Evolutionary conservation across 1,140 invertebrate genomes (phyloP).

Genomic region (Mylabris phalerata): DNA sequence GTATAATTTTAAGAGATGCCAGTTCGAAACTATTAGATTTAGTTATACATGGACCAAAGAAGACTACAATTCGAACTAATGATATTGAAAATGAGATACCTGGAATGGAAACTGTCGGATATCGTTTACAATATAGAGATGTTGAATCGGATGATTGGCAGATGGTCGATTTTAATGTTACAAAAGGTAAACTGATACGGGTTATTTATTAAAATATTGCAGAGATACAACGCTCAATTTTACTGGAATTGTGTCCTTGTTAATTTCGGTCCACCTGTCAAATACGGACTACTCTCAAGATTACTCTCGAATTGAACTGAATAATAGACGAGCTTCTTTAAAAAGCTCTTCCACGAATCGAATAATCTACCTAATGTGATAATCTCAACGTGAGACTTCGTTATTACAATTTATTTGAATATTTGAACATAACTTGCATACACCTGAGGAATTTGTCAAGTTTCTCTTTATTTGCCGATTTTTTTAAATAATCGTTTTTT

Average conservation of each 20-base stretch:
- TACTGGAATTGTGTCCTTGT: too few relatives aligned
- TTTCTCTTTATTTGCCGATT: too few relatives aligned
- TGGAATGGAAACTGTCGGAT: constrained; percentile 24
- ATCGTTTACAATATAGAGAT: constrained; percentile 24
- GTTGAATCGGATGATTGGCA: constrained; percentile 21
- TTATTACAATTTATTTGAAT: too few relatives aligned
- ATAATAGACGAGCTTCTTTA: too few relatives aligned
- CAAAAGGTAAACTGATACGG: constrained; percentile 17
- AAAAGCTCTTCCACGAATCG: too few relatives aligned
- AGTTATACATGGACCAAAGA: constrained; percentile 31
- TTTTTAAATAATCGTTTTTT: neutral
- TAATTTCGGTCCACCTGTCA: too few relatives aligned
- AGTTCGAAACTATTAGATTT: constrained; percentile 44
- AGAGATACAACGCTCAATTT: neutral
- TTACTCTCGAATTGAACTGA: too few relatives aligned
- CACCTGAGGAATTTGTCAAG: too few relatives aligned
- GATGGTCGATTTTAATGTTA: constrained; percentile 20
- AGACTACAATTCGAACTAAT: neutral
- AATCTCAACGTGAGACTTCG: too few relatives aligned
- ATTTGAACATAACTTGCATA: too few relatives aligned
- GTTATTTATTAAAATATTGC: neutral
- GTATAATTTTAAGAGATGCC: constrained; percentile 37
- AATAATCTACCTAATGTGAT: too few relatives aligned
- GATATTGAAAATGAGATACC: constrained; percentile 4
- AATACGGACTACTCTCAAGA: too few relatives aligned